Base-by-base conservation (phyloP, 2,113 vertebrate genomes). In the Paramisgurnus dabryanus region DNA sequence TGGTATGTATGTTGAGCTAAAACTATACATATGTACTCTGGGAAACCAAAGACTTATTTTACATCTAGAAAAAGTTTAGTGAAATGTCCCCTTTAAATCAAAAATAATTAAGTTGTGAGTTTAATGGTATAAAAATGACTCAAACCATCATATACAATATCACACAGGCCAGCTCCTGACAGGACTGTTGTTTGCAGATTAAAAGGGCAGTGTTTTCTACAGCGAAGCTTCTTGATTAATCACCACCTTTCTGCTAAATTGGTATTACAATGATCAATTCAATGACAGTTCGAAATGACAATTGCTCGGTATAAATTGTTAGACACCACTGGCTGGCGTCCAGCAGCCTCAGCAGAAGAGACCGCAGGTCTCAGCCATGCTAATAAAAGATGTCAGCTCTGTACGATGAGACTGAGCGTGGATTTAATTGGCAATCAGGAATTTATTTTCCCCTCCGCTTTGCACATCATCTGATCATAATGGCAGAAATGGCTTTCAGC, bases 381-480 rank as follows among this genome's bases (percentile, higher is more conserved):
- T 89, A 87, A 89, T 89, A 66, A 78, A 76, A 76, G 49, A 79
- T 85, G 86, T 86, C 85, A 79, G 84, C 70, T 82, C 71, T 71
- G 79, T 57, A 85, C 84, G 64, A 86, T 84, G 86, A 86, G 80
- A 85, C 27, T 40, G 78, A 87, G 80, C 76, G 71, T 80, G 63
- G 55, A 79, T 78, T 85, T 88, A 86, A 89, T 90, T 88, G 87
- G 13, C 87, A 90, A 88, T 91, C 86, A 90, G 76, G 73, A 65
- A 69, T 70, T 78, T 76, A 81, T 85, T 83, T 84, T 74, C 53
- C 68, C 76, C 67, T 66, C 70, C 5, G 34, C 82, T 85, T 86
- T 75, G 73, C 57, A 78, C 77, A 80, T 78, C 63, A 75, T 78
- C 73, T 60, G 81, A 81, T 82, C 66, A 12, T 39, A 77, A 83